Base-by-base conservation (phyloP, 1,140 invertebrate species). In the Carcinoscorpius rotundicauda region DNA sequence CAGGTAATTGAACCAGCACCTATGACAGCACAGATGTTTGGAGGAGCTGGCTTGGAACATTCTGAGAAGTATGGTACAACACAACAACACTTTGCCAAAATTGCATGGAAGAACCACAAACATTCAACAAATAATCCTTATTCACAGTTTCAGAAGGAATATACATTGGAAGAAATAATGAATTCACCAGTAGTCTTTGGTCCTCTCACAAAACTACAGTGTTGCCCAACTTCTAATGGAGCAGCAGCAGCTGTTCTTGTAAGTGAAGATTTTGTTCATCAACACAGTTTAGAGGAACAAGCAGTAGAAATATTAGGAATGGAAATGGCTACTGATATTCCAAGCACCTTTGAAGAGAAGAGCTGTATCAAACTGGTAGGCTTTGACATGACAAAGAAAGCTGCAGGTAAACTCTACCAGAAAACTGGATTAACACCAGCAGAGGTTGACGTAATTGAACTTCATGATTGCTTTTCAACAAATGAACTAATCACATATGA, bases 401-500 rank as follows among this genome's bases (percentile, higher is more conserved):
- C 95, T 52, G 86, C 92, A 3, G 82, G 89, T 61, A 83, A 84
- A 60, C 75, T 92, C 0, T 98, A 91, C 71, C 74, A 80, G n/a
- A 88, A 91, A 74, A 84, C 90, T 5, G 84, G 84, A 8, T 81
- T 86, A 29, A 84, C 78, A 61, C 87, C 92, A 3, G 79, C 79
- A 6, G 88, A 97, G 75, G 87, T 98, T 3, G 83, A 98, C 79
- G 95, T 99, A 0, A 83, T 99, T n/a, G 97, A 99, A 77, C 80
- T 98, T n/a, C 97, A 99, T 73, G 97, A 99, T 76, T 99, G 97
- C 78, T 99, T 99, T 79, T 95, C 95, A 4, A 86, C 91, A 5
- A 99, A 99, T 79, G 97, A 99, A 74, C 78, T 99, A 51, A 89
- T 99, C 5, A 97, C 93, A 4, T 99, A 99, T 73, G 96, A 99